Evolutionary conservation across 2,888 invertebrate species (phyloP).

Genomic region (Brachyopa scutellaris): DNA sequence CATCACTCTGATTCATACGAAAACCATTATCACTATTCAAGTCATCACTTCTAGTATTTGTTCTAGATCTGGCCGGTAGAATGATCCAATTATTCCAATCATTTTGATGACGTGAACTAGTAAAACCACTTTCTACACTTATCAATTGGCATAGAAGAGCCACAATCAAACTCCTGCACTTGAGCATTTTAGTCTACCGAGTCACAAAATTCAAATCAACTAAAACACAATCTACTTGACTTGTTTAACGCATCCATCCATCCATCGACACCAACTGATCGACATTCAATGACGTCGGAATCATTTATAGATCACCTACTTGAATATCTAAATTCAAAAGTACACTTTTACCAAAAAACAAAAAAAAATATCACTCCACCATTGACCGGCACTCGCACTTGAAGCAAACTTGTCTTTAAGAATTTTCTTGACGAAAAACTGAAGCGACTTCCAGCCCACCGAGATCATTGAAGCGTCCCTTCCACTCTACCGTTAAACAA

Average conservation of each 20-base stretch:
- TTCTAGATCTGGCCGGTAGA: conserved; percentile 37
- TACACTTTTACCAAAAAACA: conserved; percentile 15
- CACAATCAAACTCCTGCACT: conserved; percentile 8
- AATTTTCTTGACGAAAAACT: conserved; percentile 41
- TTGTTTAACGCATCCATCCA: conserved; percentile 42
- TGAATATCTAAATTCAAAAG: conserved; percentile 1
- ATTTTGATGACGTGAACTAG: conserved; percentile 1
- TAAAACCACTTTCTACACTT: conserved; percentile 10
- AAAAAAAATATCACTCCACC: not conserved
- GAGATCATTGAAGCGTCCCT: conserved; percentile 52
- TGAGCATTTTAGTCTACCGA: not conserved
- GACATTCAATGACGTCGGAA: conserved; percentile 16
- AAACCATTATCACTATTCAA: conserved; percentile 15
- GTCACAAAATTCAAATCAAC: not conserved
- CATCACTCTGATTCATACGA: conserved; percentile 11
- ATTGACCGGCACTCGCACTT: conserved; percentile 8
- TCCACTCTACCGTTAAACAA: conserved; percentile 8
- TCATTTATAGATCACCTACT: conserved; percentile 58
- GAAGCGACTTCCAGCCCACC: conserved; percentile 5
- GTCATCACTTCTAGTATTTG: not conserved
- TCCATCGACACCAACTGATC: conserved; percentile 60
- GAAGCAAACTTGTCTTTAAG: not conserved
- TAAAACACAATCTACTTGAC: conserved; percentile 9
- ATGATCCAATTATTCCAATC: conserved; percentile 70
- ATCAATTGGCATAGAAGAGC: conserved; percentile 24